Evolutionary conservation across 2,888 invertebrate genomes (phyloP).

Genomic region (Proisotoma minuta): DNA sequence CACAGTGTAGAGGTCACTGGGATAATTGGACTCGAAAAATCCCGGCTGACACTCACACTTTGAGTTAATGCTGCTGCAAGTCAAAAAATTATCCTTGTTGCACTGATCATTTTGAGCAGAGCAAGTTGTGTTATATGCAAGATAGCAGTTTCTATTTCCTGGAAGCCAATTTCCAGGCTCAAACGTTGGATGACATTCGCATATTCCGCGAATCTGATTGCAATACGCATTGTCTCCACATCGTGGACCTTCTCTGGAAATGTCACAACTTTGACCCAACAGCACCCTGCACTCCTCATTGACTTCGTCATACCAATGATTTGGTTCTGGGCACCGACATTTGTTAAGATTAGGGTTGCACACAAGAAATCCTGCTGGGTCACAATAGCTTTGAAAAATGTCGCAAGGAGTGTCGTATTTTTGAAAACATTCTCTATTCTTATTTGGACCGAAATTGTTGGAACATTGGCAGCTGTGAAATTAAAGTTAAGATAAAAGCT

Average conservation of each 20-base stretch:
- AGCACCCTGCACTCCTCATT: background rate
- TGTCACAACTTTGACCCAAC: background rate
- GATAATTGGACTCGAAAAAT: too few relatives aligned
- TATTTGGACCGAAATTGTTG: background rate
- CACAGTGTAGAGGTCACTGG: too few relatives aligned
- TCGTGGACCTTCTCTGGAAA: background rate
- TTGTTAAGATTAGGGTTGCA: too few relatives aligned
- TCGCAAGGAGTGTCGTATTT: background rate
- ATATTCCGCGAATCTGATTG: background rate
- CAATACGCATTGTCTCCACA: background rate
- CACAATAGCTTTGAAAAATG: background rate
- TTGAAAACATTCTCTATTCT: background rate
- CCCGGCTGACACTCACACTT: too few relatives aligned
- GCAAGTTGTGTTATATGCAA: too few relatives aligned
- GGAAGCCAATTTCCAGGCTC: too few relatives aligned
- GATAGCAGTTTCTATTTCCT: too few relatives aligned
- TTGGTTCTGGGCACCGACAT: background rate
- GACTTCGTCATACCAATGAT: background rate
- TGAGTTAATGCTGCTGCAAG: too few relatives aligned
- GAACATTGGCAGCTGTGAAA: background rate
- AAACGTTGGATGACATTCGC: too few relatives aligned
- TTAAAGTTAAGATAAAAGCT: background rate
- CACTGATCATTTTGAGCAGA: too few relatives aligned
- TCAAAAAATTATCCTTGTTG: too few relatives aligned
- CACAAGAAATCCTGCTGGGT: background rate